Evolutionary conservation across 2,888 invertebrate genomes (phyloP), one percentile per base, ranked within the genome.

Genomic region (Callosobruchus maculatus): DNA sequence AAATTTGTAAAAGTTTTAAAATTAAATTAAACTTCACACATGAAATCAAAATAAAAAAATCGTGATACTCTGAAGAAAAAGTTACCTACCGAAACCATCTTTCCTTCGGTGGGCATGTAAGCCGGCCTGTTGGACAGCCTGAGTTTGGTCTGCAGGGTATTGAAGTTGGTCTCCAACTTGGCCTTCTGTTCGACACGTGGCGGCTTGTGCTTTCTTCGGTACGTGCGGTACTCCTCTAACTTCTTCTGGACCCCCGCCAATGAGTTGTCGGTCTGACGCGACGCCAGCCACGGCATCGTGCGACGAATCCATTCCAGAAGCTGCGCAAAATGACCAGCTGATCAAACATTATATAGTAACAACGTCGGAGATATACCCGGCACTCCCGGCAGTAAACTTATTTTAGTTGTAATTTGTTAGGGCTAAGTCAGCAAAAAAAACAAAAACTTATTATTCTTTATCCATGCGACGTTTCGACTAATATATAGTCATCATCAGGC

Each of bases 111-210:
- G 81, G 99, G 99, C 94, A 99, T 94, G 88, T 99, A 99, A 67
- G 99, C 99, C 74, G 99, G 99, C 85, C 99, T 92, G 90, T 99
- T 99, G 86, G 97, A 97, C 81, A 99, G 91, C 85, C 99, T 94
- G 85, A 99, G 91, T 86, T 99, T 97, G 78, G 99, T 99, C 90
- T 99, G 99, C 84, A 99, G 91, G 75, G 99, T 99, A 90, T 99
- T 99, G 91, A 99, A 99, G 89, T 98, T 98, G 82, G 99, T 99
- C 90, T 99, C 99, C 85, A 99, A 91, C 88, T 97, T 97, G 83
- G 98, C 98, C 88, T 99, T 99, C 88, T 99, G 98, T 88, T 99
- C 98, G 80, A 99, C 98, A 87, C 99, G 97, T 83, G 99, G 99
- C 75, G 99, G 99, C 91, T 99, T 99, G 89, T 99, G 98, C 88